Percentiles rank a stretch among this genome's conserved stretches.
phyloP scores from a whole-genome alignment of 2,113 vertebrate genomes.

The Melanerpes aurifrons region DNA sequence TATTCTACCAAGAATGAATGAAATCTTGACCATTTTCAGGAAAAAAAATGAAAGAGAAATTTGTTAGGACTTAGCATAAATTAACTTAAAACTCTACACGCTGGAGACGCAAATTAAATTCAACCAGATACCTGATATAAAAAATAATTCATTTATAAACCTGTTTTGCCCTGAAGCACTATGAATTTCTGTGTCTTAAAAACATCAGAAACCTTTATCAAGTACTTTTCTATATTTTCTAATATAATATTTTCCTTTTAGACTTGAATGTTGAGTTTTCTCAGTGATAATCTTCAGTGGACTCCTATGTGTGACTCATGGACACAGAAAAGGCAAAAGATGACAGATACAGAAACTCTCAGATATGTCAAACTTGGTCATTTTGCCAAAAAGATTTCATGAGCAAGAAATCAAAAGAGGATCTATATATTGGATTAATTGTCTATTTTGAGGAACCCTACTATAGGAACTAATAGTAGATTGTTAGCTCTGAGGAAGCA shows the following conservation, averaged over 20 bases:
- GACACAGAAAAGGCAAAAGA: neutral
- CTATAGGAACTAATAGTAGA: neutral
- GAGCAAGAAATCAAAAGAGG: neutral
- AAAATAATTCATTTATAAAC: neutral
- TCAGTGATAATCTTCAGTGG: neutral
- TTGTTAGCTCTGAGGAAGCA: neutral
- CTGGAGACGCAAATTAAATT: neutral
- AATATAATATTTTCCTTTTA: neutral
- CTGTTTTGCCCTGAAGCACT: neutral
- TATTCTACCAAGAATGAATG: neutral
- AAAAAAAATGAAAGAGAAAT: neutral
- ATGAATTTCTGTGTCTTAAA: neutral
- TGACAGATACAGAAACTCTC: neutral
- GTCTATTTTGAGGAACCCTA: neutral
- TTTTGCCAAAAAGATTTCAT: neutral
- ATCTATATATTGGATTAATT: neutral
- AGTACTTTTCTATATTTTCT: neutral
- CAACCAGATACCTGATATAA: neutral
- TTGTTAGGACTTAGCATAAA: neutral
- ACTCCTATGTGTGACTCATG: accelerated
- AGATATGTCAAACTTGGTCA: neutral
- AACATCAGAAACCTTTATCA: neutral
- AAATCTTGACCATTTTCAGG: neutral
- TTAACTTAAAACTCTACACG: neutral
- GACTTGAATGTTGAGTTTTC: neutral